Base-by-base conservation (phyloP, 2,888 invertebrate genomes). In the Chorisops tibialis region DNA sequence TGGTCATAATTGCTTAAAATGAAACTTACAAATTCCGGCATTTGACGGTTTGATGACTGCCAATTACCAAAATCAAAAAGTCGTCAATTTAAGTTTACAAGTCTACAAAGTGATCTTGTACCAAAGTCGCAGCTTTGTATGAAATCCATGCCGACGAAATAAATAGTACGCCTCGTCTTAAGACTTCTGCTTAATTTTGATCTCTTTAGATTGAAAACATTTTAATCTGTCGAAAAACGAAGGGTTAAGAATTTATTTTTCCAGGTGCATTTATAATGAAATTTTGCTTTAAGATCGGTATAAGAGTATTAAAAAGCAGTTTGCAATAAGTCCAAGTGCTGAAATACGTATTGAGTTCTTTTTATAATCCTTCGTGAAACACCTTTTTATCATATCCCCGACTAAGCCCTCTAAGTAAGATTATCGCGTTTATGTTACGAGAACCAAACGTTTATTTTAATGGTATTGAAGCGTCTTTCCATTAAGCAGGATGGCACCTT, bases 161-260 rank as follows among this genome's bases (percentile, higher is more conserved):
- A n/a, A n/a, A n/a, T n/a, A n/a, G n/a, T n/a, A n/a, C n/a, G n/a
- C n/a, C n/a, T n/a, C n/a, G n/a, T n/a, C n/a, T n/a, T n/a, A n/a
- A n/a, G n/a, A n/a, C n/a, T n/a, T n/a, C n/a, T n/a, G n/a, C n/a
- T n/a, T n/a, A n/a, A n/a, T n/a, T n/a, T n/a, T n/a, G n/a, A n/a
- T n/a, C n/a, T n/a, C n/a, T n/a, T n/a, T n/a, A n/a, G n/a, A n/a
- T n/a, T n/a, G 24, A 43, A 54, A 52, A 54, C 41, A 41, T 43
- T 4, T 11, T 54, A 54, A 54, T 54, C 54, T 12, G 54, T 21
- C n/a, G 14, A 24, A n/a, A 41, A 52, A 19, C 12, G 19, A 50
- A 50, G 50, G 50, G 50, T 50, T 50, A 37, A 7, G 16, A 41
- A 24, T 54, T n/a, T n/a, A 54, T 43, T 54, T 54, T 54, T 54